phyloP scores from a whole-genome alignment of 1,140 invertebrate genomes.

The Zaprionus camerounensis region DNA sequence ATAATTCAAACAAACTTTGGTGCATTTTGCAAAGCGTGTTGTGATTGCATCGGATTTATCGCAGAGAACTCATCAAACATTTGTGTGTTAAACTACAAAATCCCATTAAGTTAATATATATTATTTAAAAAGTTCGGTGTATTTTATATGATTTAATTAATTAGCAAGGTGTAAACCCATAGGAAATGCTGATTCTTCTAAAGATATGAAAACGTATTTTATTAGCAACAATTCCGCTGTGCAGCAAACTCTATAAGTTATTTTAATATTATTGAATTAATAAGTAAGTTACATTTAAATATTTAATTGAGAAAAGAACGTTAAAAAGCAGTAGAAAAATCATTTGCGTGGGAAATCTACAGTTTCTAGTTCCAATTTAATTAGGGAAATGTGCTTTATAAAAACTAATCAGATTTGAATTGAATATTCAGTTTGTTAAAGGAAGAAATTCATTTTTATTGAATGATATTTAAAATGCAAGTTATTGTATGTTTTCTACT shows the following conservation, averaged over 20 bases:
- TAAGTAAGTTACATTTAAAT: not conserved
- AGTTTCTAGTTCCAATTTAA: not conserved
- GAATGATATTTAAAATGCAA: too few relatives aligned
- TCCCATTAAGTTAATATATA: conserved; percentile 2
- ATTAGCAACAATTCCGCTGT: too few relatives aligned
- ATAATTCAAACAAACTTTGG: conserved; percentile 31
- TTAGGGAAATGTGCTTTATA: not conserved
- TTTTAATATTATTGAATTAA: not conserved
- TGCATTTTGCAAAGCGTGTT: conserved; percentile 7
- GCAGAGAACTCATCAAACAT: not conserved
- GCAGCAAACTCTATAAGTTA: not conserved
- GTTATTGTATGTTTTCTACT: too few relatives aligned
- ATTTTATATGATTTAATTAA: not conserved
- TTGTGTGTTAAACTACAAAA: conserved; percentile 2
- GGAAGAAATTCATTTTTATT: too few relatives aligned
- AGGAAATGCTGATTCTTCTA: not conserved
- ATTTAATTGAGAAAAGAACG: not conserved
- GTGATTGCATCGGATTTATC: not conserved
- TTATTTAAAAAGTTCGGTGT: not conserved
- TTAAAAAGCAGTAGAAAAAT: not conserved
- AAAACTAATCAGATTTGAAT: not conserved
- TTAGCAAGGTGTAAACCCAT: not conserved
- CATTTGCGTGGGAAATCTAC: not conserved
- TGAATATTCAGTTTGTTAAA: not conserved
- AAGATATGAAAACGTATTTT: not conserved